Conservation (phyloP, 2,113 vertebrate genomes). For the Apteryx owenii region DNA sequence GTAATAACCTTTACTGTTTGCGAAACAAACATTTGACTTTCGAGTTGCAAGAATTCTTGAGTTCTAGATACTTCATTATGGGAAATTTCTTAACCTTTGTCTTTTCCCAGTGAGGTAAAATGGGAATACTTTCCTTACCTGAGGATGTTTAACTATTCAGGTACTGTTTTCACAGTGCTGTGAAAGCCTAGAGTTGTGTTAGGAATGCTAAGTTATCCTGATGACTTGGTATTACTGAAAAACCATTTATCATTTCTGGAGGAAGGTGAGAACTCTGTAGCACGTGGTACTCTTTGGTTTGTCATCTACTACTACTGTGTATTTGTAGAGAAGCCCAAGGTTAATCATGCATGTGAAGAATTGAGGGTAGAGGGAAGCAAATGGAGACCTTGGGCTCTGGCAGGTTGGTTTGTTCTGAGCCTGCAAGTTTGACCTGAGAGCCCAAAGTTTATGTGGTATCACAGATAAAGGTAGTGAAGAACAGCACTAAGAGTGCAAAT, state of each 20-base stretch:
- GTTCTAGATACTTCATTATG: neutral
- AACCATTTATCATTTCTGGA: neutral
- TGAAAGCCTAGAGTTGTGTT: neutral
- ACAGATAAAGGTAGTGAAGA: neutral
- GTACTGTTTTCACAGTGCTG: neutral
- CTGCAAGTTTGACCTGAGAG: neutral
- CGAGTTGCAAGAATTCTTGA: neutral
- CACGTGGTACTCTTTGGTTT: fast-evolving
- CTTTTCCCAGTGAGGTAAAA: neutral
- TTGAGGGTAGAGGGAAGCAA: neutral
- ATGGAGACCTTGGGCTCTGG: neutral
- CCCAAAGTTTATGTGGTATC: neutral
- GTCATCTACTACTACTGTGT: neutral
- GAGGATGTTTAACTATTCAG: neutral
- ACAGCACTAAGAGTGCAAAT: neutral
- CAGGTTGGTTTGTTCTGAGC: neutral
- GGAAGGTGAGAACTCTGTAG: neutral
- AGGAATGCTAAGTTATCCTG: neutral
- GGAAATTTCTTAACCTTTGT: neutral
- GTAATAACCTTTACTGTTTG: neutral
- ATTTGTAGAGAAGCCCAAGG: neutral
- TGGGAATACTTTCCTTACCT: neutral
- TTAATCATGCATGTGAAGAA: neutral
- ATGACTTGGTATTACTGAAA: neutral
- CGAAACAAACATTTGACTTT: neutral